Conservation (phyloP, 92 coral and sea anemone genomes). For the Pocillopora meandrina region DNA sequence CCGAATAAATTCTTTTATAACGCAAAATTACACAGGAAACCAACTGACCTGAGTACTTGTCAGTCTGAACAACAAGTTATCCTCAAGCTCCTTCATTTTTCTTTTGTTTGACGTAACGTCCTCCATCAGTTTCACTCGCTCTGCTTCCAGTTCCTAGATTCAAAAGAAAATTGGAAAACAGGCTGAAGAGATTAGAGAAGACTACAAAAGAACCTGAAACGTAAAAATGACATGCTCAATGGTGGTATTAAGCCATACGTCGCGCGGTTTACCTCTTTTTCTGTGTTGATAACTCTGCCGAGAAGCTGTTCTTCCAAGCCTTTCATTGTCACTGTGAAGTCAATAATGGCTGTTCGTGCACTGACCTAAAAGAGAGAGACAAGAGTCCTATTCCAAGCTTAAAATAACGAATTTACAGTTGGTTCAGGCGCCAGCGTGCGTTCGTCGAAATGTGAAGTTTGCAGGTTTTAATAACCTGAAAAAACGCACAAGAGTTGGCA, state of each 20-base stretch:
- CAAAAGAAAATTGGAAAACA: not conserved
- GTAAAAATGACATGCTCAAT: not conserved
- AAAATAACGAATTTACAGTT: no score
- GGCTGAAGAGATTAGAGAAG: not conserved
- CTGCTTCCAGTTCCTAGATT: conserved; percentile 83
- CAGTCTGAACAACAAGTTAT: conserved; percentile 78
- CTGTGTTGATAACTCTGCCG: conserved; percentile 91
- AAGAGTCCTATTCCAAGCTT: not conserved
- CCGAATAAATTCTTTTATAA: not conserved
- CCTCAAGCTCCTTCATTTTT: conserved; percentile 91
- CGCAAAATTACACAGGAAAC: not conserved
- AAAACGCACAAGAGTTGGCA: no score
- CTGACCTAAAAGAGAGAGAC: conserved; percentile 59
- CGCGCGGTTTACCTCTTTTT: conserved; percentile 70
- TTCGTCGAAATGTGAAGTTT: no score
- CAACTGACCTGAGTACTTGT: conserved; percentile 81
- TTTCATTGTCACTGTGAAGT: conserved; percentile 92
- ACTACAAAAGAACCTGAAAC: not conserved
- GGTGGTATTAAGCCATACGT: not conserved
- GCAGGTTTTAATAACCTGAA: no score
- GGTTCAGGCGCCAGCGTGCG: no score
- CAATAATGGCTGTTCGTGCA: conserved; percentile 90
- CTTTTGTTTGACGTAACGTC: conserved; percentile 89
- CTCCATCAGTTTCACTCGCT: conserved; percentile 87
- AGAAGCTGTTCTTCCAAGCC: conserved; percentile 88